These are phyloP conservation scores for Teleogryllus occipitalis DNA, from an alignment of 1,140 invertebrate genomes.

Conservation along the genomic window DNA sequence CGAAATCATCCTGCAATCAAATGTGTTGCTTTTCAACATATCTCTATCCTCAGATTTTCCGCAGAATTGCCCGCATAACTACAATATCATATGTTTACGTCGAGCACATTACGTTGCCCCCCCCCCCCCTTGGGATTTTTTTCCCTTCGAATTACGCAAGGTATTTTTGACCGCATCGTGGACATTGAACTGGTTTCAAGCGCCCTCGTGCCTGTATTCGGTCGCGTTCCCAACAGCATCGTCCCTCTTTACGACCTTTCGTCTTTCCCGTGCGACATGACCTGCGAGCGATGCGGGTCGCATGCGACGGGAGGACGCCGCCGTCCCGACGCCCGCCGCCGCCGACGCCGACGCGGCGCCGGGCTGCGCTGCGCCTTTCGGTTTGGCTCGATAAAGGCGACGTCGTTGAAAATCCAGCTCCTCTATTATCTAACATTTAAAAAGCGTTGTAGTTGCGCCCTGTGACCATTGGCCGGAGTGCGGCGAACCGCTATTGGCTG, in stretches of 20 bases:
- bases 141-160: too few relatives aligned
- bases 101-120: too few relatives aligned
- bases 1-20: too few relatives aligned
- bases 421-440: not conserved
- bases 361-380: slow-evolving; percentile 3
- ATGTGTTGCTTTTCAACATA: too few relatives aligned
- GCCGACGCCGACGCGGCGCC: not conserved
- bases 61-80: too few relatives aligned
- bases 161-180: too few relatives aligned
- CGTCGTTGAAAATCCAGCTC: not conserved
- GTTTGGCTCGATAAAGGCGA: not conserved
- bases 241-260: too few relatives aligned
- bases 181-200: not conserved
- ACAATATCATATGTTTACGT: too few relatives aligned
- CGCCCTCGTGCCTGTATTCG: not conserved
- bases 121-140: too few relatives aligned
- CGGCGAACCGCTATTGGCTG: not conserved
- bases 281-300: not conserved
- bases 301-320: not conserved
- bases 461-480: not conserved
- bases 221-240: not conserved
- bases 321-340: not conserved
- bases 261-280: not conserved
- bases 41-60: too few relatives aligned
- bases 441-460: not conserved